A percentile compares a stretch with the other conserved stretches of the same genome.
These are phyloP conservation scores for Luperina nickerlii DNA, from an alignment of 2,888 invertebrate species.

Conservation along the genomic window DNA sequence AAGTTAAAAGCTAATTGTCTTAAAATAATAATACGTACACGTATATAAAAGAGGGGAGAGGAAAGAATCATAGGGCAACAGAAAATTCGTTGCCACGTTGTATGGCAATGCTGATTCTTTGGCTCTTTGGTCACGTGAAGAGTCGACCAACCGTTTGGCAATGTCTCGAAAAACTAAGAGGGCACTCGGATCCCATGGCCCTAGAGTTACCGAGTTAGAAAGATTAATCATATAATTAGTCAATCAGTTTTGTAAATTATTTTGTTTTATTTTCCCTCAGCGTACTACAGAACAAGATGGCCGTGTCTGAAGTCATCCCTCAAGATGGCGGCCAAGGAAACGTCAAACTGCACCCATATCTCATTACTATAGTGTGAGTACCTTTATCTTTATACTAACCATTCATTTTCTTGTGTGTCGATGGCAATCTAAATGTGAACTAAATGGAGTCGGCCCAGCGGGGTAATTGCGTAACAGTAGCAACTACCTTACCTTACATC, in stretches of 20 bases:
- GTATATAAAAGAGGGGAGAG: no score
- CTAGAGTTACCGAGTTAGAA: no score
- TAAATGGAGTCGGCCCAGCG: neutral
- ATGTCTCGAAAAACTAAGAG: neutral
- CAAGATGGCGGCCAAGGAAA: conserved; percentile 77
- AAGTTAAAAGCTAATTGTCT: no score
- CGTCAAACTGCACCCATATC: conserved; percentile 80
- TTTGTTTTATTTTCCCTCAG: conserved; percentile 45
- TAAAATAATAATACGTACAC: no score
- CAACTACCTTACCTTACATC: no score
- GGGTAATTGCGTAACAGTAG: no score
- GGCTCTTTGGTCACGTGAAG: neutral
- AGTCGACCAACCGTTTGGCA: neutral
- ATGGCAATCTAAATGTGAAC: neutral
- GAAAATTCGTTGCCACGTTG: no score
- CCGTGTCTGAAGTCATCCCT: conserved; percentile 77
- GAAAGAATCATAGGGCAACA: no score
- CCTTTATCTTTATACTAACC: neutral
- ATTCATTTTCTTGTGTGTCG: neutral
- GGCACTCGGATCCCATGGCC: neutral
- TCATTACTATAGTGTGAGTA: conserved; percentile 83
- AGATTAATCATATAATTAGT: no score
- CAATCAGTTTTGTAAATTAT: neutral
- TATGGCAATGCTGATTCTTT: neutral
- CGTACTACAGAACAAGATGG: conserved; percentile 74